phyloP scores from a whole-genome alignment of 2,888 invertebrate species.

The Lamellibrachia satsuma region DNA sequence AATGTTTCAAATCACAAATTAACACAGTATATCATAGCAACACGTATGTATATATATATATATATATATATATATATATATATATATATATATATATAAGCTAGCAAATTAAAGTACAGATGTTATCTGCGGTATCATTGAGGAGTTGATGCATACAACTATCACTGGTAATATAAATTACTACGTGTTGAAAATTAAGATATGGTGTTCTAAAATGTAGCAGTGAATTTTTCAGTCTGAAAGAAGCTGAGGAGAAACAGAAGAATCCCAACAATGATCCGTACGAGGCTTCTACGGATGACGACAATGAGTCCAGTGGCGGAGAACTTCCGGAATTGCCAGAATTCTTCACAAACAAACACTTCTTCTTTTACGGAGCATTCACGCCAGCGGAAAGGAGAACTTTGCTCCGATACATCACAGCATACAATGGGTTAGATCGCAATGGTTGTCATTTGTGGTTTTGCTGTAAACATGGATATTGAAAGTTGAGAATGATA shows the following conservation, averaged over 20 bases:
- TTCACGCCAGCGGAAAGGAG: slow-evolving; percentile 49
- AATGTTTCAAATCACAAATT: too few species aligned
- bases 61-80: too few species aligned
- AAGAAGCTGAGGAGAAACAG: not conserved
- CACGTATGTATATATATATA: too few species aligned
- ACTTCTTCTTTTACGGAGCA: slow-evolving; percentile 62
- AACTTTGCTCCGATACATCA: slow-evolving; percentile 63
- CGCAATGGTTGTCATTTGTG: not conserved
- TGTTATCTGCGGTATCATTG: too few species aligned
- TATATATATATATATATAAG: too few species aligned
- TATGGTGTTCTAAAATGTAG: not conserved
- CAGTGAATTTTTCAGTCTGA: not conserved
- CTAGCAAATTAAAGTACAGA: too few species aligned
- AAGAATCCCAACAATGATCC: slow-evolving; percentile 41
- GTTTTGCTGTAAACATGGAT: not conserved
- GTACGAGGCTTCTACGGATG: slow-evolving; percentile 56
- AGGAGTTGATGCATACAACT: too few species aligned
- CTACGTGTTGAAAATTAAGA: not conserved
- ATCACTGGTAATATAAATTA: too few species aligned
- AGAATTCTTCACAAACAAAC: slow-evolving; percentile 58
- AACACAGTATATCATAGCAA: too few species aligned
- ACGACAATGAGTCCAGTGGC: slow-evolving; percentile 32
- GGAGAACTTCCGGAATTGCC: slow-evolving; percentile 34
- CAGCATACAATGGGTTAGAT: slow-evolving; percentile 73
- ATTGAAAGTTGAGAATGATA: not conserved